A percentile compares a stretch with the other conserved stretches of the same genome.
Evolutionary conservation across 2,888 invertebrate species (phyloP).

Genomic region (Drosophila setosimentum): DNA sequence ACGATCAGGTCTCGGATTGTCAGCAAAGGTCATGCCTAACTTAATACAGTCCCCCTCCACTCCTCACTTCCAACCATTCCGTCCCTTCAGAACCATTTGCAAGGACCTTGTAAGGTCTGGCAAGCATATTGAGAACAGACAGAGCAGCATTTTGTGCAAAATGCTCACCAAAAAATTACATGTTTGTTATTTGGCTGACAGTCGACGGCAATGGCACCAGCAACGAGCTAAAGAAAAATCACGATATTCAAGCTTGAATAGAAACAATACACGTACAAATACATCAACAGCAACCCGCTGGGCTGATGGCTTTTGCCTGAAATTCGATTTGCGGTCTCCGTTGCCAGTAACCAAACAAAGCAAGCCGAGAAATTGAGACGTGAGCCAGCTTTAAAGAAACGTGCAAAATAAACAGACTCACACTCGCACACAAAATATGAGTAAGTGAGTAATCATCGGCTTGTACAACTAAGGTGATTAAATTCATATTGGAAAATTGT

Average conservation of each 20-base stretch:
- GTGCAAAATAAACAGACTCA: not conserved
- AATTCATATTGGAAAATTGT: conserved; percentile 60
- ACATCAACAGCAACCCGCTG: conserved; percentile 47
- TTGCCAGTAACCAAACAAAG: conserved; percentile 55
- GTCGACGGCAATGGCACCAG: conserved; percentile 32
- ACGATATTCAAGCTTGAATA: conserved; percentile 68
- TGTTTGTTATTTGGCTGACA: conserved; percentile 72
- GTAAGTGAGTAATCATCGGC: conserved; percentile 24
- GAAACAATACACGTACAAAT: conserved; percentile 66
- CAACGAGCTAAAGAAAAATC: conserved; percentile 62
- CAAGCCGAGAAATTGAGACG: conserved; percentile 43
- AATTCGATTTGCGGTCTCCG: conserved; percentile 69
- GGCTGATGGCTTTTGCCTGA: conserved; percentile 65
- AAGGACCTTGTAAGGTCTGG: conserved; percentile 54
- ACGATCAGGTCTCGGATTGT: conserved; percentile 74
- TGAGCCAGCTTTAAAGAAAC: conserved; percentile 29
- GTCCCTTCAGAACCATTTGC: conserved; percentile 28
- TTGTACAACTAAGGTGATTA: conserved; percentile 70
- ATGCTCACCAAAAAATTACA: conserved; percentile 41
- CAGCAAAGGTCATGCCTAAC: conserved; percentile 72
- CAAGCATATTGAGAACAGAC: conserved; percentile 39
- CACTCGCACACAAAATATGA: not conserved
- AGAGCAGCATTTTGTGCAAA: conserved; percentile 37
- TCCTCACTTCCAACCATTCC: not conserved
- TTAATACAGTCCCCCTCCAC: conserved; percentile 7